phyloP scores from a whole-genome alignment of 2,797 vertebrate species.

The Anguilla anguilla region DNA sequence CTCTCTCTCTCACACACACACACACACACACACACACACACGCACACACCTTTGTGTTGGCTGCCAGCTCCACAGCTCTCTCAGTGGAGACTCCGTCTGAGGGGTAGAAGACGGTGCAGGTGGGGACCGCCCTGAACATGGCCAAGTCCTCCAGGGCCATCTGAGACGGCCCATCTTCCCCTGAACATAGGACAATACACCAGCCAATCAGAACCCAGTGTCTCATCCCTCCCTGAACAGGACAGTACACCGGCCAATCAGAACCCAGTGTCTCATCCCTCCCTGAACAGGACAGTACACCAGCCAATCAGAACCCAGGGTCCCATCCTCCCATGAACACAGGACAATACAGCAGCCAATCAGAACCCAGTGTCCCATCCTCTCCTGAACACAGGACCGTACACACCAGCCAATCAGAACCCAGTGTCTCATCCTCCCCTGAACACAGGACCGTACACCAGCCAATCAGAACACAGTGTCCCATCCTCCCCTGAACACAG shows the following conservation, averaged over 20 bases:
- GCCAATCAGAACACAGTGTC: not conserved
- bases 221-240: not conserved
- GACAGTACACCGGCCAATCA: not conserved
- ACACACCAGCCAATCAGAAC: no score
- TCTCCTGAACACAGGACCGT: no score
- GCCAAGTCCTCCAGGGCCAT: constrained; percentile 90
- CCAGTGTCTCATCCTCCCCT: no score
- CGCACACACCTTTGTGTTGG: constrained; percentile 77
- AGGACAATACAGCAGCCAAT: no score
- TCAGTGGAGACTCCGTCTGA: constrained; percentile 83
- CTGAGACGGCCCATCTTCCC: constrained; percentile 85
- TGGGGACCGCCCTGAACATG: constrained; percentile 86
- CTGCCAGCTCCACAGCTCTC: constrained; percentile 78
- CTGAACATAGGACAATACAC: constrained; percentile 52
- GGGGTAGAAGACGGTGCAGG: constrained; percentile 87
- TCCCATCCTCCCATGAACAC: no score
- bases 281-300: not conserved
- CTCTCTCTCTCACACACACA: not conserved
- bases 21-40: not conserved
- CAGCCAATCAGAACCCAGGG: not conserved
- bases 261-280: no score
- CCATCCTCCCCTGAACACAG: not conserved
- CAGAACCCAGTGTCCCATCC: no score
- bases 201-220: not conserved
- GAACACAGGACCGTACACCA: not conserved